A percentile compares a stretch with the other conserved stretches of the same genome.
phyloP scores from a whole-genome alignment of 2,113 vertebrate genomes.

The Axis porcinus region DNA sequence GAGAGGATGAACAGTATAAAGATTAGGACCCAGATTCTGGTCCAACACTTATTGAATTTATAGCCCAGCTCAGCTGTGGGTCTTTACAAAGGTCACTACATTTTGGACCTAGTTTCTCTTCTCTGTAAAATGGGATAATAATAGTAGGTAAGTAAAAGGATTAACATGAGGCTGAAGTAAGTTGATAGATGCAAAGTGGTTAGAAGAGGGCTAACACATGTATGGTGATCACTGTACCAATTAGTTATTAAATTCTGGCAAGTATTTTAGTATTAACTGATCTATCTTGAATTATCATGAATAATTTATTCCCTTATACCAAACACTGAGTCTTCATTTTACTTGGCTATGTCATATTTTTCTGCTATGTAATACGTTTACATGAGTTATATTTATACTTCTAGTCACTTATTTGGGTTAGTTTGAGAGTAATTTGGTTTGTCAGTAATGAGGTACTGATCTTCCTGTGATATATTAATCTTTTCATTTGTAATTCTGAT shows the following conservation, averaged over 20 bases:
- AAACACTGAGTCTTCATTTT: neutral
- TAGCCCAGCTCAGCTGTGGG: neutral
- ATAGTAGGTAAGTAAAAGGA: neutral
- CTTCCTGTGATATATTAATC: neutral
- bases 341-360: neutral
- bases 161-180: neutral
- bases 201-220: neutral
- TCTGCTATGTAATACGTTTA: neutral
- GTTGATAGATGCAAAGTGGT: neutral
- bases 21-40: neutral
- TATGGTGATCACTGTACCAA: neutral
- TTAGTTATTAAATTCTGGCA: neutral
- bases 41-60: neutral
- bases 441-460: neutral
- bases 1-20: neutral
- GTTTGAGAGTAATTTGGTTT: neutral
- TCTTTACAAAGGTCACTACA: neutral
- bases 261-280: neutral
- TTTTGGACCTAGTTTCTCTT: neutral
- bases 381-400: neutral
- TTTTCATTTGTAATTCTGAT: neutral
- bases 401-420: neutral
- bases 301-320: neutral
- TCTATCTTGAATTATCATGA: neutral
- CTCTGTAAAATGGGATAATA: neutral